Percentiles rank a stretch among this genome's conserved stretches.
Evolutionary conservation across 2,113 vertebrate genomes (phyloP).

Genomic region (Rhinolophus ferrumequinum): DNA sequence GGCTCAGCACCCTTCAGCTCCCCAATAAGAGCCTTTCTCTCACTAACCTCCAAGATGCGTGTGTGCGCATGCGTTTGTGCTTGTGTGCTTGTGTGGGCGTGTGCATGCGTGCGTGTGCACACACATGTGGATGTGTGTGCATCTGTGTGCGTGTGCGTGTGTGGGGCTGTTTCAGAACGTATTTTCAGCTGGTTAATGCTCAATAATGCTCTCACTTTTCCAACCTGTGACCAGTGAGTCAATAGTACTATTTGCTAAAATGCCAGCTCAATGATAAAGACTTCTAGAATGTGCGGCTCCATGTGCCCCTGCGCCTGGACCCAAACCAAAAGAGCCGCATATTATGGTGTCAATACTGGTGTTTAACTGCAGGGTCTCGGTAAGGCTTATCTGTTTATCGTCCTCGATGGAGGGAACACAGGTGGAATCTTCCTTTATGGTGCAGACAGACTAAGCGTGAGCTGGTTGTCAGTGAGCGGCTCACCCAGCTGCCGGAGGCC

Average conservation of each 20-base stretch:
- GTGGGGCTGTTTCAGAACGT: not conserved
- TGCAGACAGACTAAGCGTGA: not conserved
- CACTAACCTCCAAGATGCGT: not conserved
- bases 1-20: not conserved
- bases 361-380: not conserved
- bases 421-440: not conserved
- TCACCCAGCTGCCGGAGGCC: not conserved
- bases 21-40: not conserved
- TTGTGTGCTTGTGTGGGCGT: fast-evolving
- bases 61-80: too few relatives aligned
- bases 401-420: not conserved
- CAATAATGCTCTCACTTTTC: slow-evolving; percentile 16
- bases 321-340: not conserved
- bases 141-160: fast-evolving
- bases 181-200: not conserved
- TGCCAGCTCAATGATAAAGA: not conserved
- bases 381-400: not conserved
- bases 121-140: fast-evolving
- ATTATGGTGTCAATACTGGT: fast-evolving
- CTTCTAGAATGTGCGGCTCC: not conserved
- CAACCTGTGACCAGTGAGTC: not conserved
- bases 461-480: not conserved
- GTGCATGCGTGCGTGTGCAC: not conserved
- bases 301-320: fast-evolving
- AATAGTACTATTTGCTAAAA: slow-evolving; percentile 4